A percentile compares a stretch with the other conserved stretches of the same genome.
Conservation (phyloP, 2,797 vertebrate genomes). For the Karalla daura region DNA sequence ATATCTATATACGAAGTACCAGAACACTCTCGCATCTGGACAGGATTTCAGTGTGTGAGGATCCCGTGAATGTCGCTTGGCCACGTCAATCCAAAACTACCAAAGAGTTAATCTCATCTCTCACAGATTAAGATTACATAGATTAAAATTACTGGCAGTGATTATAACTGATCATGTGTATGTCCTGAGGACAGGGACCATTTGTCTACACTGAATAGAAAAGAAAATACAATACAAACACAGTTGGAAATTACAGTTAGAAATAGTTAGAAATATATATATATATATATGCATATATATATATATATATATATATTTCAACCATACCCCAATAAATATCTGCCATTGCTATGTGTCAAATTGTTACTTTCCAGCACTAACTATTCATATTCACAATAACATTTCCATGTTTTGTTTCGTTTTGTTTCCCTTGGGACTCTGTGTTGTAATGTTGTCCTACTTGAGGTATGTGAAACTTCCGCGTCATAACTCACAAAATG, state of each 20-base stretch:
- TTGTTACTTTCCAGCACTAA: background rate
- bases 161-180: background rate
- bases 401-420: slow-evolving; percentile 48
- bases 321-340: background rate
- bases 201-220: slow-evolving; percentile 57
- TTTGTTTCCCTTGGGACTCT: too few species aligned
- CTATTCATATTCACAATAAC: slow-evolving; percentile 22
- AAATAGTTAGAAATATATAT: too few species aligned
- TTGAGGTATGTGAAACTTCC: slow-evolving; percentile 30
- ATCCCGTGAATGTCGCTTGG: background rate
- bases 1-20: slow-evolving; percentile 1
- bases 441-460: slow-evolving; percentile 20
- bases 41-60: background rate
- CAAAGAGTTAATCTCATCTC: slow-evolving; percentile 38
- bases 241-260: too few species aligned
- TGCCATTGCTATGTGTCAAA: slow-evolving; percentile 17
- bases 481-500: slow-evolving; percentile 51
- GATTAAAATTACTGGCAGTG: background rate
- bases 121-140: background rate
- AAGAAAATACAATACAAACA: too few species aligned
- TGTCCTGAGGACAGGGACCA: slow-evolving; percentile 68
- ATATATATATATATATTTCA: slow-evolving; percentile 3
- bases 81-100: slow-evolving; percentile 26
- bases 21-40: background rate
- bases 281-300: too few species aligned